Conservation (phyloP, 2,113 vertebrate genomes). For the Galemys pyrenaicus region DNA sequence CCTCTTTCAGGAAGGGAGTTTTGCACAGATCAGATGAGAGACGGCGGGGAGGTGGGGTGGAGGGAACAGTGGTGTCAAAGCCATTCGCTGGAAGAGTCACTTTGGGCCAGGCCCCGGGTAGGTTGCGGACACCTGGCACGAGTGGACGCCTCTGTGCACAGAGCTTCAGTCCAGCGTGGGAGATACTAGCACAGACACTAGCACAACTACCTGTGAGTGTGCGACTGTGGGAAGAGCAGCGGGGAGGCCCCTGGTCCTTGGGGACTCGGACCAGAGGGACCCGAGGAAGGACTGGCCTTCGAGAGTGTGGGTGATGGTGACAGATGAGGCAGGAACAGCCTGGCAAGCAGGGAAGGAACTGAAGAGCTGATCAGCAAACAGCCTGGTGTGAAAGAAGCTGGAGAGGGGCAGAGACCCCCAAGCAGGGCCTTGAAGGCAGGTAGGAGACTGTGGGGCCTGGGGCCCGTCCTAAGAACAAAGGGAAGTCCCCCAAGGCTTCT, state of each 20-base stretch:
- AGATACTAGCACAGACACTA: not conserved
- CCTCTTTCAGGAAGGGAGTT: not conserved
- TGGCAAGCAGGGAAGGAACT: no score
- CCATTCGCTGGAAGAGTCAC: not conserved
- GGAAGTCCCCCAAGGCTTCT: not conserved
- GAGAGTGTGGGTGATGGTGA: no score
- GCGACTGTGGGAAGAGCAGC: not conserved
- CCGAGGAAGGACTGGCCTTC: not conserved
- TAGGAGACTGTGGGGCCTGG: not conserved
- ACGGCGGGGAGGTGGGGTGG: not conserved
- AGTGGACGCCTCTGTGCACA: not conserved
- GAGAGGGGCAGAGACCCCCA: not conserved
- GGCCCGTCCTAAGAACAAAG: not conserved
- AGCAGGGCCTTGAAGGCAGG: not conserved
- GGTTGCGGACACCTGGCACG: not conserved
- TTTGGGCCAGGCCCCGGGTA: not conserved
- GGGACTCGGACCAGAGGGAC: not conserved
- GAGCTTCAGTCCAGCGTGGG: not conserved
- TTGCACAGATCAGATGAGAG: not conserved
- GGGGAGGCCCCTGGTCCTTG: not conserved
- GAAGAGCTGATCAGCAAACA: not conserved
- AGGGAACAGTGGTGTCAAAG: not conserved
- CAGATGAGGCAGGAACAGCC: no score
- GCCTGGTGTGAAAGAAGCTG: fast-evolving
- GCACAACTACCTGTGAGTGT: not conserved